Evolutionary conservation across 2,797 vertebrate species (phyloP).

Genomic region (Cuculus canorus): DNA sequence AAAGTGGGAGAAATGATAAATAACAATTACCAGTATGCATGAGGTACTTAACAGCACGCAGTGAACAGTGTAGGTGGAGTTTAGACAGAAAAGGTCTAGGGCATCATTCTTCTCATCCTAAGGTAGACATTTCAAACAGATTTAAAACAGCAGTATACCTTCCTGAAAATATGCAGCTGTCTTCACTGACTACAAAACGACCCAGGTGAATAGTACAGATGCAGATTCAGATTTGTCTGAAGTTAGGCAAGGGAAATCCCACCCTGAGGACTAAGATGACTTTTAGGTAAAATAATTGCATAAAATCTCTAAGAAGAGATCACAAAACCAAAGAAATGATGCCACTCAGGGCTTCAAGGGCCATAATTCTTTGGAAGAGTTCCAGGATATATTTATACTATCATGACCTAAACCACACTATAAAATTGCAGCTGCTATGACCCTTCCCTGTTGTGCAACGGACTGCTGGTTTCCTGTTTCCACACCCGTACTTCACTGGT

Average conservation of each 20-base stretch:
- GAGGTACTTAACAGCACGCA: neutral
- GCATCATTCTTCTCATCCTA: neutral
- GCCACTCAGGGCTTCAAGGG: neutral
- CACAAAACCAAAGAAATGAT: neutral
- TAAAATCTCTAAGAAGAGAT: neutral
- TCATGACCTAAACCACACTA: neutral
- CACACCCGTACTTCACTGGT: neutral
- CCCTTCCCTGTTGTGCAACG: neutral
- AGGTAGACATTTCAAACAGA: neutral
- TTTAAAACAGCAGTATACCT: neutral
- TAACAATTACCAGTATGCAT: neutral
- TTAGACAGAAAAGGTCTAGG: neutral
- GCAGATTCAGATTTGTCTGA: neutral
- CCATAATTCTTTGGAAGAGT: neutral
- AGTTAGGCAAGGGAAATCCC: neutral
- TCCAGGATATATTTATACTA: neutral
- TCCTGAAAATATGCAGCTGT: neutral
- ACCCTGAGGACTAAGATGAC: neutral
- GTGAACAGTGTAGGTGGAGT: neutral
- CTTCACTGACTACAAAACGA: neutral
- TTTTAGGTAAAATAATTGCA: neutral
- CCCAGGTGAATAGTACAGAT: neutral
- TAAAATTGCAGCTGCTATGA: neutral
- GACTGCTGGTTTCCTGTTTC: neutral
- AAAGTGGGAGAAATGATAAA: neutral